Evolutionary conservation across 2,797 vertebrate species (phyloP).

Genomic region (Hypotaenidia okinawae): DNA sequence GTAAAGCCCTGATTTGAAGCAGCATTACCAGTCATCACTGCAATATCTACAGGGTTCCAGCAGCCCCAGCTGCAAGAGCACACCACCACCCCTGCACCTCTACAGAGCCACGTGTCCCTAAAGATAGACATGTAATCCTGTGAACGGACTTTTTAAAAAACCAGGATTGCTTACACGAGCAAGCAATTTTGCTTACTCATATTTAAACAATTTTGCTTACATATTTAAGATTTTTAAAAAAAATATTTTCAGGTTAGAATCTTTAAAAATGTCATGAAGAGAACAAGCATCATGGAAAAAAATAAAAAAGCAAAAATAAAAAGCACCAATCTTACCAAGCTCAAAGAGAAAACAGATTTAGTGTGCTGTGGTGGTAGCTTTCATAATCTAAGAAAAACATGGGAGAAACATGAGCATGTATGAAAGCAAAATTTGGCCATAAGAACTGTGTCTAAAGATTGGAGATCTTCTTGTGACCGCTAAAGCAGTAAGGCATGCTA

Average conservation of each 20-base stretch:
- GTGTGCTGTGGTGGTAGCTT: neutral
- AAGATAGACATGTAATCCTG: accelerated
- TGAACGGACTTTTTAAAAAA: neutral
- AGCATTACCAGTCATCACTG: neutral
- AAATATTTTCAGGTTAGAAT: neutral
- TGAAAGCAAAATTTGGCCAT: neutral
- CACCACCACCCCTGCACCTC: neutral
- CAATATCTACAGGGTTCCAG: neutral
- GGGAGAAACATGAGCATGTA: neutral
- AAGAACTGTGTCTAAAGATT: neutral
- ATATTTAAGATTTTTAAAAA: neutral
- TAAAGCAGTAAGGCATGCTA: neutral
- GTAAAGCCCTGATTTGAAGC: neutral
- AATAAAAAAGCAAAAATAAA: neutral
- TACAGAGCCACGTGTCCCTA: accelerated
- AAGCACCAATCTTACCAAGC: neutral
- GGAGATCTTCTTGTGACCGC: neutral
- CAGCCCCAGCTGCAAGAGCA: neutral
- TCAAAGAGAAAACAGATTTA: neutral
- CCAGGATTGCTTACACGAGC: too few relatives aligned
- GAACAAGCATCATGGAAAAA: neutral
- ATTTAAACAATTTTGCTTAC: neutral
- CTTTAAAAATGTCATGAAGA: neutral
- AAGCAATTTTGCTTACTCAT: neutral
- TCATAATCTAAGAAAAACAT: neutral